Conservation (phyloP, 2,888 invertebrate genomes). For the Neoaliturus tenellus region DNA sequence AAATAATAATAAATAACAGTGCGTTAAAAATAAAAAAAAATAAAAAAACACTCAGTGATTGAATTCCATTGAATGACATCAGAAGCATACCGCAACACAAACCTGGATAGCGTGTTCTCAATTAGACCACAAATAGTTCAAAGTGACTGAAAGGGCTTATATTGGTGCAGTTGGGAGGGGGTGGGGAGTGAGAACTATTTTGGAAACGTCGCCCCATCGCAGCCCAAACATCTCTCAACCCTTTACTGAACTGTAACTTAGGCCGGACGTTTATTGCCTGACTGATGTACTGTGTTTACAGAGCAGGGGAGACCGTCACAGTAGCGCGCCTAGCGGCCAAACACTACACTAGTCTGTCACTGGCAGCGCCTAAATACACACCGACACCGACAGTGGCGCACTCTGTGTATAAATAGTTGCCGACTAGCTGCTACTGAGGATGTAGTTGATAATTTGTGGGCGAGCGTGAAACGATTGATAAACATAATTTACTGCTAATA, state of each 20-base stretch:
- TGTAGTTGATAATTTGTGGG: background rate
- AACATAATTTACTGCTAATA: no score
- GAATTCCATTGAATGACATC: no score
- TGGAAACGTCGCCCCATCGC: conserved; percentile 29
- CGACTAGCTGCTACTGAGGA: background rate
- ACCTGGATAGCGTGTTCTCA: conserved; percentile 17
- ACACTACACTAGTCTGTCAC: background rate
- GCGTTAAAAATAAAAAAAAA: no score
- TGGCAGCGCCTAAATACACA: background rate
- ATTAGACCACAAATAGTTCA: conserved; percentile 33
- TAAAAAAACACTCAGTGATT: no score
- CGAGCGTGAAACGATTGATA: no score
- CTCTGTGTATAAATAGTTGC: background rate
- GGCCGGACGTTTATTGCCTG: background rate
- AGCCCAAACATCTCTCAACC: conserved; percentile 26
- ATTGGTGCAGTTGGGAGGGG: background rate
- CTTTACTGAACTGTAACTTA: conserved; percentile 33
- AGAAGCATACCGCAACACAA: no score
- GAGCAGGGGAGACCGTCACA: background rate
- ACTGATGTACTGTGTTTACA: conserved; percentile 19
- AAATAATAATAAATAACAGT: no score
- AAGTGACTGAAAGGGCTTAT: conserved; percentile 35
- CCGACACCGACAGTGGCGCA: background rate
- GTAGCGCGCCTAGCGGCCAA: background rate
- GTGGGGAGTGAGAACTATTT: conserved; percentile 15